Base-by-base conservation (phyloP, 2,888 invertebrate genomes). In the Troides helena region DNA sequence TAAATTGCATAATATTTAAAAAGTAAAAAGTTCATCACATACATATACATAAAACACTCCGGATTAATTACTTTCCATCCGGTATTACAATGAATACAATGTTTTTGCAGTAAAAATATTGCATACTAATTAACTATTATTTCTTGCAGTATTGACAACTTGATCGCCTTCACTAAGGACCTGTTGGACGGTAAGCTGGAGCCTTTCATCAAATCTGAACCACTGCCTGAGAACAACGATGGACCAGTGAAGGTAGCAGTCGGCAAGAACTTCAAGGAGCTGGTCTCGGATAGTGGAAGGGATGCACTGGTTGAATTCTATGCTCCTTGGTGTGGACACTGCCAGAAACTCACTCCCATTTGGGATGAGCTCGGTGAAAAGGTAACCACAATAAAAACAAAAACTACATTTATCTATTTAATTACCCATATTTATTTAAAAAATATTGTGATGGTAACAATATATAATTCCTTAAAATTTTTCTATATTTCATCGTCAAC, bases 271-370 rank as follows among this genome's bases (percentile, higher is more conserved):
- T 99, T 99, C 91, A 97, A 99, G 83, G 97, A 99, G 69, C 93
- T 99, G 69, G 98, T 99, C 0, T 95, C 95, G 2, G 96, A 99
- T 84, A 96, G 97, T 78, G 96, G 94, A 50, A 96, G 98, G 83
- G 99, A 99, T 86, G 97, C 98, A 3, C 94, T 99, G 60, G 95
- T 99, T 76, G 99, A 99, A 92, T 99, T 99, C 93, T 99, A 99
- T 89, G 99, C 99, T 53, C 99, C 99, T 1, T 99, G 99, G 99
- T 99, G 98, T 87, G 99, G 99, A 76, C 99, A 99, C 85, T 99
- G 99, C 94, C 99, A 99, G 92, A 97, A 97, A 87, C 94, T 99
- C 63, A 94, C 97, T 2, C 99, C 99, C 25, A 94, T 97, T 68
- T 99, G 95, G 89, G 99, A 99, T 71, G 99, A 99, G 88, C 94